Evolutionary conservation across 2,888 invertebrate species (phyloP).

Genomic region (Acanthopleura granulata): DNA sequence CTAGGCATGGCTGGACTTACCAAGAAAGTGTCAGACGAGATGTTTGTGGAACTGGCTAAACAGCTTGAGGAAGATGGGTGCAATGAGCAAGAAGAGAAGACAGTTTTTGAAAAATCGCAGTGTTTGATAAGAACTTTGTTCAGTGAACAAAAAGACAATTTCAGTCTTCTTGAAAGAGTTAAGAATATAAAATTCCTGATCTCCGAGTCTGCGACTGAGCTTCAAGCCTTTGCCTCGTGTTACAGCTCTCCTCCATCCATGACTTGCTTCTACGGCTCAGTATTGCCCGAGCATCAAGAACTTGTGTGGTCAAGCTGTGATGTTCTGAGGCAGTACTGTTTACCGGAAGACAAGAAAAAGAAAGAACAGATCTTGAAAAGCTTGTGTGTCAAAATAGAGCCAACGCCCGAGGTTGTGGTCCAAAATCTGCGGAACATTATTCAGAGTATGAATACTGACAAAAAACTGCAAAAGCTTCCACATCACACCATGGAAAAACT

Average conservation of each 20-base stretch:
- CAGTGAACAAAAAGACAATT: not conserved
- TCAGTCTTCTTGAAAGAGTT: constrained; percentile 16
- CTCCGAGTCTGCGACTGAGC: constrained; percentile 2
- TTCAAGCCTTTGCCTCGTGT: too few relatives aligned
- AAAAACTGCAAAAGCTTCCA: not conserved
- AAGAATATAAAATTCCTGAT: constrained; percentile 27
- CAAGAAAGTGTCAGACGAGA: constrained; percentile 24
- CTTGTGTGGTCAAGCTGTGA: too few relatives aligned
- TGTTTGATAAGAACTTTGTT: constrained; percentile 27
- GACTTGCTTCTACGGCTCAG: too few relatives aligned
- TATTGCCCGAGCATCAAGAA: too few relatives aligned
- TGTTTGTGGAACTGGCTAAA: constrained; percentile 33
- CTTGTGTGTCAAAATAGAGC: too few relatives aligned
- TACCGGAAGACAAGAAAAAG: too few relatives aligned
- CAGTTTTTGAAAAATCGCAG: constrained; percentile 21
- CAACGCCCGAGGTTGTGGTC: not conserved
- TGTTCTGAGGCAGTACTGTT: too few relatives aligned
- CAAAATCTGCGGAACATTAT: not conserved
- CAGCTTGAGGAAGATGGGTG: constrained; percentile 23
- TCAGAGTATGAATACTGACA: not conserved
- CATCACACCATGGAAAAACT: constrained; percentile 10
- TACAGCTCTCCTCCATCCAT: too few relatives aligned
- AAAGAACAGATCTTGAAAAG: too few relatives aligned
- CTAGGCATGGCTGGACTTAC: constrained; percentile 30
- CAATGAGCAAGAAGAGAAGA: constrained; percentile 19